These are phyloP conservation scores for Heterohyrax brucei DNA, from an alignment of 2,797 vertebrate genomes.

Conservation along the genomic window DNA sequence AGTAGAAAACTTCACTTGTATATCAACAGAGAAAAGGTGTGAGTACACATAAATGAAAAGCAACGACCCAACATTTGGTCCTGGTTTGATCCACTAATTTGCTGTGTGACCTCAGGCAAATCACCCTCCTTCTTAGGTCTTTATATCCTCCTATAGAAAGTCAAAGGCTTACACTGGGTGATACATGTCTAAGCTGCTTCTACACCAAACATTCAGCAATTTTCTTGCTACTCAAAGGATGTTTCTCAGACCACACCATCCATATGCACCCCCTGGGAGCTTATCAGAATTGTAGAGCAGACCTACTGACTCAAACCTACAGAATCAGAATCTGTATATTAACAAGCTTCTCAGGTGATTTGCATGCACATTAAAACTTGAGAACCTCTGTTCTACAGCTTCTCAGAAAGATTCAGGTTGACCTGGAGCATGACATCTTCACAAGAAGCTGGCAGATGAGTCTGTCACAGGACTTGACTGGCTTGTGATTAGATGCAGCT, in stretches of 20 bases:
- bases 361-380: not conserved
- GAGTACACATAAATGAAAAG: not conserved
- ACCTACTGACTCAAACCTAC: not conserved
- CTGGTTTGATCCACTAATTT: conserved; percentile 5
- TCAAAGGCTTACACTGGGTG: not conserved
- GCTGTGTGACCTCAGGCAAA: not conserved
- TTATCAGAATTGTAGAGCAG: not conserved
- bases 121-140: not conserved
- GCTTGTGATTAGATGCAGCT: conserved; percentile 75
- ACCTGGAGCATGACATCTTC: conserved; percentile 46
- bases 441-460: conserved; percentile 50
- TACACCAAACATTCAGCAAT: not conserved
- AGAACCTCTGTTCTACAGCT: conserved; percentile 10
- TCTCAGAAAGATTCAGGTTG: conserved; percentile 56
- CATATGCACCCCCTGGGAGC: not conserved
- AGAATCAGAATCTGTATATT: conserved; percentile 50
- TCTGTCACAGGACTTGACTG: conserved; percentile 58
- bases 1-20: conserved; percentile 44
- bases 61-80: not conserved
- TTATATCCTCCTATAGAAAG: not conserved
- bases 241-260: not conserved
- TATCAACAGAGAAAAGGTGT: not conserved
- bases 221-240: not conserved
- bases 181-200: conserved; percentile 14
- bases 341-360: conserved; percentile 43